A percentile compares a stretch with the other conserved stretches of the same genome.
phyloP scores from a whole-genome alignment of 2,797 vertebrate genomes.

The Ctenochaetus hawaiiensis region DNA sequence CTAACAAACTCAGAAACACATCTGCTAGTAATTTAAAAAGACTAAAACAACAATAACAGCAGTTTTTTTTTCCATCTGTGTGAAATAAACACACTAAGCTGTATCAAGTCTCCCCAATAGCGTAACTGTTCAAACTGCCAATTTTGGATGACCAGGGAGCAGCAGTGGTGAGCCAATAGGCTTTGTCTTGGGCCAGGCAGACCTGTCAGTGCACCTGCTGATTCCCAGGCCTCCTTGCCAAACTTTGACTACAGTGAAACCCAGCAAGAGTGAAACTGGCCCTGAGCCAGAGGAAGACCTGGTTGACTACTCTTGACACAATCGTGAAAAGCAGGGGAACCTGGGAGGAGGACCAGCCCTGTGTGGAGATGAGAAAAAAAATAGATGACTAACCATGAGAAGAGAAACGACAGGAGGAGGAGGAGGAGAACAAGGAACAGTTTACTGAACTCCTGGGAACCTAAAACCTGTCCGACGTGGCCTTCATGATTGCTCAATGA shows the following conservation, averaged over 20 bases:
- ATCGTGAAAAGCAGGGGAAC: conserved; percentile 54
- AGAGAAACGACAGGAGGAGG: conserved; percentile 52
- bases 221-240: conserved; percentile 81
- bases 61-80: conserved; percentile 15
- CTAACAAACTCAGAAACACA: background rate
- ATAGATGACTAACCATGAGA: conserved; percentile 81
- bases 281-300: conserved; percentile 77
- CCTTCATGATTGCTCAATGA: conserved; percentile 78
- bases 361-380: conserved; percentile 64
- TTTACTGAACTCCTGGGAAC: conserved; percentile 81
- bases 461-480: conserved; percentile 79
- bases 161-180: conserved; percentile 59
- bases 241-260: conserved; percentile 83
- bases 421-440: conserved; percentile 58
- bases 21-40: background rate
- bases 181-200: conserved; percentile 57
- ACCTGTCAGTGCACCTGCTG: conserved; percentile 82
- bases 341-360: conserved; percentile 75
- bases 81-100: conserved; percentile 26
- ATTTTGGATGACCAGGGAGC: conserved; percentile 53
- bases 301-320: conserved; percentile 76
- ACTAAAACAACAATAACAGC: conserved; percentile 22
- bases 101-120: conserved; percentile 51
- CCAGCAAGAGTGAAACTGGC: conserved; percentile 85
- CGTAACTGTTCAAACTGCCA: conserved; percentile 68